phyloP scores from a whole-genome alignment of 53 echinoderm and acorn worm genomes.

The Luidia sarsii region DNA sequence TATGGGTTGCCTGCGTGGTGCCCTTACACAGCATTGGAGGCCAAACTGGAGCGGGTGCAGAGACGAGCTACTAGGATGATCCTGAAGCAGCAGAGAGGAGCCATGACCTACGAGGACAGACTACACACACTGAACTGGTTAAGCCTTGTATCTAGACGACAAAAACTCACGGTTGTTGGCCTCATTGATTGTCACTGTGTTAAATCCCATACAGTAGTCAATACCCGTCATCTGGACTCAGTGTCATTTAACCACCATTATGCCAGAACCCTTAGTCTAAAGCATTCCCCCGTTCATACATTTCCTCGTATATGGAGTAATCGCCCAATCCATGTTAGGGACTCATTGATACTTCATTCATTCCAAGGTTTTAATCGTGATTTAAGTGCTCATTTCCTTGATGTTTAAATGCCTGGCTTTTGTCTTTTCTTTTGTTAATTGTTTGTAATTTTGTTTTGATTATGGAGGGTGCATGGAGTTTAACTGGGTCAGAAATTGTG shows the following conservation, averaged over 20 bases:
- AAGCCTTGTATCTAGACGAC: neutral
- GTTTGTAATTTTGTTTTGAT: too few relatives aligned
- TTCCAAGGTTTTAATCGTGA: too few relatives aligned
- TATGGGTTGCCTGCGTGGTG: conserved; percentile 4
- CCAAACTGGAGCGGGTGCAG: conserved; percentile 6
- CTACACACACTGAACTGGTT: neutral
- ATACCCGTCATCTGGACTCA: conserved; percentile 5
- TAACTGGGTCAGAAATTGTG: too few relatives aligned
- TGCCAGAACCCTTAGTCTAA: conserved; percentile 1
- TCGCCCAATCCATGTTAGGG: neutral
- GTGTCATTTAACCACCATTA: conserved; percentile 6
- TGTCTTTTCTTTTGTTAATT: too few relatives aligned
- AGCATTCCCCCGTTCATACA: neutral
- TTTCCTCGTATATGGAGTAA: neutral
- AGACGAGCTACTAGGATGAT: neutral
- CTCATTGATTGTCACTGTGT: conserved; percentile 11
- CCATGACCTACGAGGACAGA: conserved; percentile 6
- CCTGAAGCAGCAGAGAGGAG: neutral
- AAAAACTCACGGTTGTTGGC: neutral
- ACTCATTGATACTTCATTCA: too few relatives aligned
- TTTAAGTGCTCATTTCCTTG: too few relatives aligned
- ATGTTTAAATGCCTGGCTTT: too few relatives aligned
- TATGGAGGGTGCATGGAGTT: too few relatives aligned
- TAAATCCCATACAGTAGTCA: conserved; percentile 1
- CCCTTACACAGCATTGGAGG: neutral